A percentile compares a stretch with the other conserved stretches of the same genome.
phyloP scores from a whole-genome alignment of 2,797 vertebrate species.

The Callimico goeldii region DNA sequence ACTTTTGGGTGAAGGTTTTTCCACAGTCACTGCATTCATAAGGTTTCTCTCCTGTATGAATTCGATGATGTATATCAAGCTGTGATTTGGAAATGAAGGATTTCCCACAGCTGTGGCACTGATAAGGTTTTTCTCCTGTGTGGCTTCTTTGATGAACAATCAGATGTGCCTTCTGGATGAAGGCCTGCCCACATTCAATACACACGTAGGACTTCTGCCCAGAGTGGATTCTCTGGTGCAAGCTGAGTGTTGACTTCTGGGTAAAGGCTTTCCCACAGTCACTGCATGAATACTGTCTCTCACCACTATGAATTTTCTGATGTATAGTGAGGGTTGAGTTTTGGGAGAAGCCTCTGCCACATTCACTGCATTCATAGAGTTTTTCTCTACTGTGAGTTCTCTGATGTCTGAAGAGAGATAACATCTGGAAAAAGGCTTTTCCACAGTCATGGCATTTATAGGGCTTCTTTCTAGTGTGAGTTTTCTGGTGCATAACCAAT shows the following conservation, averaged over 20 bases:
- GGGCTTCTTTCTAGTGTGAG: constrained; percentile 59
- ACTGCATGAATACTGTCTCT: not conserved
- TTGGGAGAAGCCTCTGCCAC: constrained; percentile 63
- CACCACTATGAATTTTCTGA: constrained; percentile 74
- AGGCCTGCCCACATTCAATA: constrained; percentile 69
- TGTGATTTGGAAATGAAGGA: constrained; percentile 68
- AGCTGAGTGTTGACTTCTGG: constrained; percentile 70
- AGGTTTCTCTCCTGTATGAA: constrained; percentile 65
- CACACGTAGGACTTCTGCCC: constrained; percentile 74
- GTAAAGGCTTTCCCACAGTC: constrained; percentile 71
- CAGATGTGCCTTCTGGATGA: constrained; percentile 71
- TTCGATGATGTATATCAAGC: constrained; percentile 57
- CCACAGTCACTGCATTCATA: constrained; percentile 66
- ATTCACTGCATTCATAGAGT: constrained; percentile 42
- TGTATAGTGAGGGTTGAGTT: constrained; percentile 67
- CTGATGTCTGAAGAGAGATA: constrained; percentile 72
- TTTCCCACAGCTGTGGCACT: constrained; percentile 62
- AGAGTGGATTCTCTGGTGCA: constrained; percentile 66
- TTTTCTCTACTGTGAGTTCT: constrained; percentile 70
- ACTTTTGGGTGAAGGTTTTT: constrained; percentile 69
- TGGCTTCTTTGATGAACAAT: constrained; percentile 73
- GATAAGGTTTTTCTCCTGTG: constrained; percentile 67
- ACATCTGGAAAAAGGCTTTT: constrained; percentile 75
- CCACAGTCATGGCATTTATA: constrained; percentile 75
- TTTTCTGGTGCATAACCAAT: constrained; percentile 13